A percentile compares a stretch with the other conserved stretches of the same genome.
These are phyloP conservation scores for Zingel zingel DNA, from an alignment of 2,113 vertebrate genomes.

Conservation along the genomic window DNA sequence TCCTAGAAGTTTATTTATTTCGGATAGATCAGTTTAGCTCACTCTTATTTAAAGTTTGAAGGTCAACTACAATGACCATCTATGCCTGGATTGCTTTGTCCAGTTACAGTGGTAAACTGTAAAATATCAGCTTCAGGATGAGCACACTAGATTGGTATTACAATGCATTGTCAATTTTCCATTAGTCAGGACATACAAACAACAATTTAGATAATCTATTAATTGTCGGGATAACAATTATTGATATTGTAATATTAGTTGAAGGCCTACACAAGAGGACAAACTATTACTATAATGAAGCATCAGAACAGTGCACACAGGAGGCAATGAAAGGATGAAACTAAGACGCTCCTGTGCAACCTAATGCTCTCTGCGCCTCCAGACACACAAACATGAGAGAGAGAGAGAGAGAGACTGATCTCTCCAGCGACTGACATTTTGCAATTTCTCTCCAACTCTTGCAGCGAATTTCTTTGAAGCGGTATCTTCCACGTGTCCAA, in stretches of 20 bases:
- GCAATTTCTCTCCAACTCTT: slow-evolving; percentile 31
- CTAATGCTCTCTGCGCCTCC: not conserved
- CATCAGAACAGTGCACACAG: not conserved
- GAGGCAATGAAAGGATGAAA: not conserved
- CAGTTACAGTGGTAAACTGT: not conserved
- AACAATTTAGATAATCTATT: not conserved
- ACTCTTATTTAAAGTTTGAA: not conserved
- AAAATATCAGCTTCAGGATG: not conserved
- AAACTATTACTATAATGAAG: not conserved
- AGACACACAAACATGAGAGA: slow-evolving; percentile 4
- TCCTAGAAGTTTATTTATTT: not conserved
- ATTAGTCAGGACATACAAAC: not conserved
- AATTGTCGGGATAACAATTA: not conserved
- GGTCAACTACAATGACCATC: not conserved
- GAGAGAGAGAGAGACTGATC: not conserved
- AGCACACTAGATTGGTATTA: not conserved
- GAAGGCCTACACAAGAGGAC: not conserved
- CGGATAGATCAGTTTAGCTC: not conserved
- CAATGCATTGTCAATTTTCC: not conserved
- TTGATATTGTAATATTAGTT: not conserved
- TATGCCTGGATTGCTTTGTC: no score
- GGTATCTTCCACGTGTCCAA: slow-evolving; percentile 43
- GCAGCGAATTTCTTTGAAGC: slow-evolving; percentile 43
- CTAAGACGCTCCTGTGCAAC: not conserved
- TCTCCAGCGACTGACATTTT: slow-evolving; percentile 30